Conservation (phyloP, 2,113 vertebrate genomes). For the Pelecanoides urinatrix region DNA sequence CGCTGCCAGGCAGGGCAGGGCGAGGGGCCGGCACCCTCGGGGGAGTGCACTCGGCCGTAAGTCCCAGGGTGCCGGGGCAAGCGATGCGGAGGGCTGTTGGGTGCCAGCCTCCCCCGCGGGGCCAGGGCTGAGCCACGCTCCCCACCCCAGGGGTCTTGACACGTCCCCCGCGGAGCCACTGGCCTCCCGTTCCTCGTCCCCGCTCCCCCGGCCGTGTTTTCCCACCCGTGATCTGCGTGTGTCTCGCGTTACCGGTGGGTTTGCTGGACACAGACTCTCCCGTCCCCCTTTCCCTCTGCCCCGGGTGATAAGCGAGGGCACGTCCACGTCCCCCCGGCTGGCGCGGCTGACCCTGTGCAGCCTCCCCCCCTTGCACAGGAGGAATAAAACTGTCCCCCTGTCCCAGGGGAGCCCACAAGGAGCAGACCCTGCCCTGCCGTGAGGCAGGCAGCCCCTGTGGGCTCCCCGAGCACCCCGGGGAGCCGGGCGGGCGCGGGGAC, state of each 20-base stretch:
- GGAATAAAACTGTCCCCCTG: background rate
- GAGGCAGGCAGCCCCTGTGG: background rate
- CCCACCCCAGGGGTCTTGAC: background rate
- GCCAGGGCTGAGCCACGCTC: background rate
- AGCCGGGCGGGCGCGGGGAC: background rate
- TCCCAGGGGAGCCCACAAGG: background rate
- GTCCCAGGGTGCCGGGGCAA: background rate
- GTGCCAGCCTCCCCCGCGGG: background rate
- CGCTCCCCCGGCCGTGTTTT: background rate
- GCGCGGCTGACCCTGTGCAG: background rate
- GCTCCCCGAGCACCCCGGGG: background rate
- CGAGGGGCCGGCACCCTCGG: background rate
- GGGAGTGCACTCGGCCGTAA: background rate
- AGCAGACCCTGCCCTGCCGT: accelerated
- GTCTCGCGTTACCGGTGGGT: background rate
- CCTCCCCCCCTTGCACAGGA: background rate
- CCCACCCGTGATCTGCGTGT: background rate
- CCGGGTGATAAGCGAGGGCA: background rate
- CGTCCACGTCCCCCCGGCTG: accelerated
- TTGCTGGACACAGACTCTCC: background rate
- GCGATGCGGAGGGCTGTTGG: background rate
- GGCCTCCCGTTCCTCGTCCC: background rate
- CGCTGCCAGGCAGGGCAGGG: background rate
- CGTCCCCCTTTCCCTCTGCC: background rate
- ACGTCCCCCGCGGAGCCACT: accelerated